Evolutionary conservation across 2,113 vertebrate genomes (phyloP), one percentile per base, ranked within the genome.

Genomic region (Vulpes ferrilata): DNA sequence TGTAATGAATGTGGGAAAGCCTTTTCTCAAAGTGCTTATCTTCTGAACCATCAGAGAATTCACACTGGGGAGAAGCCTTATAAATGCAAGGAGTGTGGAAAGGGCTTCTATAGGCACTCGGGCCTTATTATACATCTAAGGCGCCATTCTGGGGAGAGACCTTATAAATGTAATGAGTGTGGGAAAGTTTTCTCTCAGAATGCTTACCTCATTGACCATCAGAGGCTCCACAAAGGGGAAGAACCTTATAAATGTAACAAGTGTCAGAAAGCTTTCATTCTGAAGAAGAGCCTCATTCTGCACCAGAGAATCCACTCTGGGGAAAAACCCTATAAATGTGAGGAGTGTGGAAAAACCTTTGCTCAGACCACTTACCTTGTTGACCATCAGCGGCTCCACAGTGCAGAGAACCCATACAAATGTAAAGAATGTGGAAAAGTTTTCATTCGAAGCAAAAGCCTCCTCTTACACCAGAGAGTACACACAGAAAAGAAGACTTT

Each of bases 151-250:
- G 13, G 98, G 97, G 76, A 99, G 98, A 97, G 98, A 95, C 95
- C 35, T 0, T 97, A 97, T 73, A 98, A 98, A 84, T 98, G 98
- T 93, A 93, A 98, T 4, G 98, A 98, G 57, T 99, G 99, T 11
- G 98, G 98, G 11, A 99, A 99, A 81, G 98, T 98, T 32, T 99
- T 99, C 97, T 98, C 99, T 30, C 99, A 99, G 90, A 98, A 97
- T 65, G 99, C 99, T 10, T 99, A 99, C 30, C 95, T 99, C 95
- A 88, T 97, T 74, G 99, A 98, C 93, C 99, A 99, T 97, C 99
- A 99, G 98, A 98, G 98, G 98, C 99, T 99, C 38, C 98, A 98
- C 94, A 97, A 97, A 60, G 98, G 98, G 7, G 97, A 98, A 94
- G 98, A 98, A 35, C 98, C 98, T 71, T 98, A 98, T 19, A 98